phyloP scores from a whole-genome alignment of 2,888 invertebrate genomes.

The Mamestra brassicae region DNA sequence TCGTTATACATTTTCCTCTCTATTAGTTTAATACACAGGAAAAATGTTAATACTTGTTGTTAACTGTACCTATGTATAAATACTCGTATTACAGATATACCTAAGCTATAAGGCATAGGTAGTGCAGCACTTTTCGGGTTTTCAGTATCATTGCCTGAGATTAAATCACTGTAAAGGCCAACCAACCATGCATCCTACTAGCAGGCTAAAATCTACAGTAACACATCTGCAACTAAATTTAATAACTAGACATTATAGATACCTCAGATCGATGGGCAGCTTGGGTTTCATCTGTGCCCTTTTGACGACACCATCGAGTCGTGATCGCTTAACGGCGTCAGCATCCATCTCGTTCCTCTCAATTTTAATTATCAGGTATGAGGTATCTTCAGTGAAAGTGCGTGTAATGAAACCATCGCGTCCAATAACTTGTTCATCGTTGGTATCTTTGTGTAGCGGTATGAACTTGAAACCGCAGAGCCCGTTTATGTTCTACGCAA shows the following conservation, averaged over 20 bases:
- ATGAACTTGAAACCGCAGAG: constrained; percentile 81
- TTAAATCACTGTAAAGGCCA: neutral
- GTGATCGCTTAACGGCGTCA: constrained; percentile 70
- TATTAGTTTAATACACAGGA: neutral
- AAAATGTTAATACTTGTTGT: neutral
- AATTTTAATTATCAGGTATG: constrained; percentile 83
- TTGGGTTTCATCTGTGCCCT: constrained; percentile 77
- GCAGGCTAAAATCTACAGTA: neutral
- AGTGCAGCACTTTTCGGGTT: neutral
- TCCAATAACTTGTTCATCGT: constrained; percentile 61
- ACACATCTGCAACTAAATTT: neutral
- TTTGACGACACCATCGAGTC: constrained; percentile 73
- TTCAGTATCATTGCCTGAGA: neutral
- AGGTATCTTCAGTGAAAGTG: constrained; percentile 78
- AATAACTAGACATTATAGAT: constrained; percentile 12
- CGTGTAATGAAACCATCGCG: constrained; percentile 78
- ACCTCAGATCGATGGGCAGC: constrained; percentile 83
- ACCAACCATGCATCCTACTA: neutral
- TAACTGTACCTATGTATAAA: neutral
- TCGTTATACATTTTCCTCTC: neutral
- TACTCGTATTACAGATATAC: neutral
- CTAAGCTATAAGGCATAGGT: neutral
- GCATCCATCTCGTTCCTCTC: constrained; percentile 74
- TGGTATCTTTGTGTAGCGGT: constrained; percentile 67
- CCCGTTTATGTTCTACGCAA: constrained; percentile 74